Evolutionary conservation across 2,888 invertebrate genomes (phyloP).

Genomic region (Muscina levida): DNA sequence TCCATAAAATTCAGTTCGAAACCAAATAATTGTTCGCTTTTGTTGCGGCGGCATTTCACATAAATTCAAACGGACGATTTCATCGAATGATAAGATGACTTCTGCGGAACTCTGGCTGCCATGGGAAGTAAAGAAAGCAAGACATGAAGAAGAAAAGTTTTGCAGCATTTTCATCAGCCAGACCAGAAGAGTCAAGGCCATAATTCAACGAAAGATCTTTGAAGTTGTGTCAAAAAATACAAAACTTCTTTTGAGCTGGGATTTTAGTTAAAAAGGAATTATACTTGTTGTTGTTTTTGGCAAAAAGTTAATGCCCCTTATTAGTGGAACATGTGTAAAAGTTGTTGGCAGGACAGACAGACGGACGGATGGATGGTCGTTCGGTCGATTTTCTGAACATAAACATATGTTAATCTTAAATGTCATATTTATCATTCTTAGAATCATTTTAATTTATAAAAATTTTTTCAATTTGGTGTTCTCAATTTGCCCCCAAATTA

Average conservation of each 20-base stretch:
- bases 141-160: background rate
- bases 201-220: background rate
- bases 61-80: slow-evolving; percentile 24
- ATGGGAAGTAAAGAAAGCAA: background rate
- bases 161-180: background rate
- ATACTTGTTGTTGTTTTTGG: too few species aligned
- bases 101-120: background rate
- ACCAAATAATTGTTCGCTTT: slow-evolving; percentile 16
- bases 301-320: too few species aligned
- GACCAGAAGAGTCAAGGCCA: background rate
- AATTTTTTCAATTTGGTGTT: slow-evolving; percentile 32
- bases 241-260: too few species aligned
- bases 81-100: slow-evolving; percentile 20
- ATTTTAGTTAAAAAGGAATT: too few species aligned
- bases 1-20: background rate
- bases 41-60: background rate
- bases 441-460: slow-evolving; percentile 52
- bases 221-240: too few species aligned
- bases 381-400: background rate
- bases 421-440: slow-evolving; percentile 42
- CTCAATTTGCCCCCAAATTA: slow-evolving; percentile 51
- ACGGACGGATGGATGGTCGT: too few species aligned
- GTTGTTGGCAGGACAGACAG: too few species aligned
- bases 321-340: too few species aligned
- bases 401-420: slow-evolving; percentile 13